Evolutionary conservation across 2,113 vertebrate species (phyloP).

Genomic region (Osmerus mordax): DNA sequence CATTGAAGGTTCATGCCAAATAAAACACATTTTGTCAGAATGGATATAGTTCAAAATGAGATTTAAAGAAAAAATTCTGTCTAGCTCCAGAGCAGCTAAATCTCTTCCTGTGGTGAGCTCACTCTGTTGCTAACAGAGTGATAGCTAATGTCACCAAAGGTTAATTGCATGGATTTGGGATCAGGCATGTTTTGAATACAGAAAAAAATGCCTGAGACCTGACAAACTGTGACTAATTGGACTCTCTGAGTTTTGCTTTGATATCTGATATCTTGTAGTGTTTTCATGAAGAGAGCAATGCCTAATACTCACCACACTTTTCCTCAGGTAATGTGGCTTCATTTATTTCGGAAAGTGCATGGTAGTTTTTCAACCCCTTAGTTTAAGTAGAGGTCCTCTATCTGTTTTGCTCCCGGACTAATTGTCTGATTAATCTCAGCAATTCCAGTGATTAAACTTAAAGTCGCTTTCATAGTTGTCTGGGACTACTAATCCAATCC

Average conservation of each 20-base stretch:
- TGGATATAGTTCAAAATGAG: no score
- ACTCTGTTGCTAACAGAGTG: not conserved
- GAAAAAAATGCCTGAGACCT: not conserved
- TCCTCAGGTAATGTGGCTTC: not conserved
- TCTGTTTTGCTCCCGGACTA: not conserved
- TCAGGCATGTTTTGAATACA: not conserved
- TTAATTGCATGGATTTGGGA: not conserved
- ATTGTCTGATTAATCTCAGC: constrained; percentile 11
- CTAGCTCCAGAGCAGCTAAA: not conserved
- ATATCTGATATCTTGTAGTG: not conserved
- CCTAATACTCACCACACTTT: no score
- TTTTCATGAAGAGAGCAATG: not conserved
- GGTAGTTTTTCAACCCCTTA: not conserved
- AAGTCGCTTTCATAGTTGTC: not conserved
- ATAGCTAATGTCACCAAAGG: constrained; percentile 6
- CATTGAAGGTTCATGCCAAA: no score
- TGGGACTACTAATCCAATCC: constrained; percentile 24
- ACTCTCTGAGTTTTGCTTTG: not conserved
- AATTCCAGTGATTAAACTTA: constrained; percentile 7
- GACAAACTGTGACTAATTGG: not conserved
- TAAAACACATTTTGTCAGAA: no score
- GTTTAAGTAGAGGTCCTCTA: not conserved
- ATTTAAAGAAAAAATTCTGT: no score
- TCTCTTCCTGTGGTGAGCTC: not conserved
- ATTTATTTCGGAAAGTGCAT: not conserved